Conservation (phyloP, 2,888 invertebrate genomes). For the Venusia cambrica region DNA sequence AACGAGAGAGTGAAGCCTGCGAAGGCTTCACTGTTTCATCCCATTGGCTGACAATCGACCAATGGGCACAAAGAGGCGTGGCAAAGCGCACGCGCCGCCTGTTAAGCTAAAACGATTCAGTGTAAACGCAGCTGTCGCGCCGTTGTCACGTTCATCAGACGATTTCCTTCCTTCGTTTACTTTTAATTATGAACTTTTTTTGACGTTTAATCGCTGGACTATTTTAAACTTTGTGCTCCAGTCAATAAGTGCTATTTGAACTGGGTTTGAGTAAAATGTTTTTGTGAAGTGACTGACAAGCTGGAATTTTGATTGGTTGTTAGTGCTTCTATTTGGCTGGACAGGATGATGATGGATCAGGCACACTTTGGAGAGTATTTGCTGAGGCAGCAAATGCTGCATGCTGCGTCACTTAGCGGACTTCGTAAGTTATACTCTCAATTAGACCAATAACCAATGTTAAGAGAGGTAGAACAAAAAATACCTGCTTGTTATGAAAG, state of each 20-base stretch:
- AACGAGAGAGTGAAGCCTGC: conserved; percentile 23
- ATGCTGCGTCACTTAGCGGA: conserved; percentile 69
- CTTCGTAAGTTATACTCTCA: no score
- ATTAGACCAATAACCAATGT: no score
- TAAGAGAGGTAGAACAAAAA: no score
- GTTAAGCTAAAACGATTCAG: conserved; percentile 51
- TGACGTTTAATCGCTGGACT: conserved; percentile 40
- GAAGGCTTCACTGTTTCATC: conserved; percentile 54
- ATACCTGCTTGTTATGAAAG: no score
- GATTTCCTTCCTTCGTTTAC: conserved; percentile 40
- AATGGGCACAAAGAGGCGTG: conserved; percentile 57
- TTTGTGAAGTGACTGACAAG: conserved; percentile 60
- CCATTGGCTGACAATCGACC: conserved; percentile 56
- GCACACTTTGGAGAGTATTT: conserved; percentile 74
- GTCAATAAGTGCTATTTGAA: conserved; percentile 33
- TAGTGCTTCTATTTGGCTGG: conserved; percentile 32
- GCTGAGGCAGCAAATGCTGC: conserved; percentile 75
- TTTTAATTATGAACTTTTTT: conserved; percentile 63
- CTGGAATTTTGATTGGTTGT: conserved; percentile 41
- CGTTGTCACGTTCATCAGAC: conserved; percentile 49
- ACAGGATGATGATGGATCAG: conserved; percentile 76
- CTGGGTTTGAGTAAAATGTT: conserved; percentile 45
- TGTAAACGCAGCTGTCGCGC: conserved; percentile 68
- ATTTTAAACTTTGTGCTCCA: conserved; percentile 30
- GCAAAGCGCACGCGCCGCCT: conserved; percentile 72